phyloP scores from a whole-genome alignment of 30 jellyfish, hydroid and myxozoan species.

The Phacellophora camtschatica region DNA sequence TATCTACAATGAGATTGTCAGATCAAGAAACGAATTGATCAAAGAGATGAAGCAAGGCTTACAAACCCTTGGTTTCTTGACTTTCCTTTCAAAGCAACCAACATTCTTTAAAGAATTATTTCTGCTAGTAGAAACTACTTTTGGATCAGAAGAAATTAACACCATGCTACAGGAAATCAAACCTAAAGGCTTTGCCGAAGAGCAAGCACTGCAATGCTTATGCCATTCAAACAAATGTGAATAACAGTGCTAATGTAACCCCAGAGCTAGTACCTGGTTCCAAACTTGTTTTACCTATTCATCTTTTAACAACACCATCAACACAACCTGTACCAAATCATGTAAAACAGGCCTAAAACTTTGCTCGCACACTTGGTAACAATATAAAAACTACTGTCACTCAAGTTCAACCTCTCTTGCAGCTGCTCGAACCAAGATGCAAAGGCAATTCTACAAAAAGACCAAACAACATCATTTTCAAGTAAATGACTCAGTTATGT shows the following conservation, averaged over 20 bases:
- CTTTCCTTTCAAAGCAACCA: conserved; percentile 2
- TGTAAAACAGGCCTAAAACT: not conserved
- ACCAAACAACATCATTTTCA: not conserved
- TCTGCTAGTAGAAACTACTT: not conserved
- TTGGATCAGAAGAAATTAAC: not conserved
- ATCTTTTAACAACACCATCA: too few species aligned
- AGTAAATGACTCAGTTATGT: not conserved
- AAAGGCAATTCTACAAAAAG: not conserved
- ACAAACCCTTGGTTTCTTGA: conserved; percentile 11
- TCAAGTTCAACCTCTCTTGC: conserved; percentile 8
- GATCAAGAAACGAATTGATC: not conserved
- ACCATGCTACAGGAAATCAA: not conserved
- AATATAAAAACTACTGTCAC: not conserved
- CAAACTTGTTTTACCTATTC: too few species aligned
- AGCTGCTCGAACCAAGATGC: conserved; percentile 25
- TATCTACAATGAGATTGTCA: too few species aligned
- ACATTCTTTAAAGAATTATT: not conserved
- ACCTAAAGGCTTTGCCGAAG: conserved; percentile 9
- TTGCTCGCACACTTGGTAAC: not conserved
- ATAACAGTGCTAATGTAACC: too few species aligned
- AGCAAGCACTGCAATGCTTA: conserved; percentile 26
- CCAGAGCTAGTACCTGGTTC: too few species aligned
- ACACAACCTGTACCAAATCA: not conserved
- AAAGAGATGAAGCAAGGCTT: conserved; percentile 15
- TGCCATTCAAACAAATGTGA: too few species aligned